Conservation (phyloP, 2,113 vertebrate genomes). For the Pitta sordida region DNA sequence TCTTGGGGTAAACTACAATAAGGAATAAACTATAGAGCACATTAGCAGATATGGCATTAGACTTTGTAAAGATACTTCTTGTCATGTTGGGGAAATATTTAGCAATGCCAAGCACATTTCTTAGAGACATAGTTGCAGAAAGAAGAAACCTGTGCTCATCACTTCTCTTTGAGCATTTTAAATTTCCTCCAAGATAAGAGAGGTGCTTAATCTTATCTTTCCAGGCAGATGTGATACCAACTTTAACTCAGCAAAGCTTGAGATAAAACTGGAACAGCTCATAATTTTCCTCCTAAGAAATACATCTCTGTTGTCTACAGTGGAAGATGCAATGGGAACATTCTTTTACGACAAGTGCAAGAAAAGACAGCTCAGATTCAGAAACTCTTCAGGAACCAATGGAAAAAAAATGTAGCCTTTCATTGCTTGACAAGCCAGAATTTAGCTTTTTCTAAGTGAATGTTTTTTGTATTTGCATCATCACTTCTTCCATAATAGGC, state of each 20-base stretch:
- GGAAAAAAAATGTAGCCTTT: background rate
- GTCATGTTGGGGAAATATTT: background rate
- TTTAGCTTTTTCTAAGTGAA: background rate
- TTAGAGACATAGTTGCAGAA: background rate
- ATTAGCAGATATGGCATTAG: background rate
- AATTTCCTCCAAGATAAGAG: background rate
- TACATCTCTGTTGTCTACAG: background rate
- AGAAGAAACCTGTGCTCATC: background rate
- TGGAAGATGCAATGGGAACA: background rate
- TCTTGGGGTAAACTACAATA: background rate
- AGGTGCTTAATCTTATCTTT: background rate
- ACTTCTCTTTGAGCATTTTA: background rate
- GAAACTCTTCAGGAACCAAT: conserved; percentile 2
- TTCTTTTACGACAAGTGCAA: background rate
- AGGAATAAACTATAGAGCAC: background rate
- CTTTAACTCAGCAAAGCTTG: background rate
- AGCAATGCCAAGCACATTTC: background rate
- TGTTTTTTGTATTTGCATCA: background rate
- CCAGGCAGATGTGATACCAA: background rate
- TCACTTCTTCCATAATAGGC: background rate
- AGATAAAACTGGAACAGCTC: background rate
- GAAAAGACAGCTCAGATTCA: background rate
- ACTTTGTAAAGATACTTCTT: background rate
- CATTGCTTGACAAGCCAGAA: background rate
- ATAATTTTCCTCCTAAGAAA: background rate